phyloP scores from a whole-genome alignment of 2,797 vertebrate species.

The Micrastur ruficollis region DNA sequence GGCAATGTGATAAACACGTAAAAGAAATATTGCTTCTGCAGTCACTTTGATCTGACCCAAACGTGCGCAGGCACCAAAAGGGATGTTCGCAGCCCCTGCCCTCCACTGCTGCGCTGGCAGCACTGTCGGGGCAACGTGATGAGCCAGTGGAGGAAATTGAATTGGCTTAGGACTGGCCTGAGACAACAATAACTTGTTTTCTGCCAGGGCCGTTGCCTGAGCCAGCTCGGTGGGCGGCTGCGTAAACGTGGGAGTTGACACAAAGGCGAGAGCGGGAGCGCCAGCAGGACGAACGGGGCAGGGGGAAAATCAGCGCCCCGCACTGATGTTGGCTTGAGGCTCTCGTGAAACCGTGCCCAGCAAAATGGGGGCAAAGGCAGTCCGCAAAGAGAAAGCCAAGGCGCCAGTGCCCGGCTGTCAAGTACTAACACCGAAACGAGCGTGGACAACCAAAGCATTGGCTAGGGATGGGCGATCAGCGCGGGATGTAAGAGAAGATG shows the following conservation, averaged over 20 bases:
- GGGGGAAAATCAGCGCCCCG: too few species aligned
- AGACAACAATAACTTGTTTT: too few species aligned
- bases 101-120: background rate
- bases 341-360: background rate
- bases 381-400: background rate
- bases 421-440: background rate
- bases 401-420: background rate
- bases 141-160: background rate
- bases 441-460: background rate
- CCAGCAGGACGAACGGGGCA: background rate
- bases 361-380: background rate
- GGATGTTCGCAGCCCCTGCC: background rate
- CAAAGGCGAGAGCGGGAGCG: too few species aligned
- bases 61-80: fast-evolving
- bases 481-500: background rate
- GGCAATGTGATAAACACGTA: fast-evolving
- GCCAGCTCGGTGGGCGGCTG: background rate
- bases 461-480: too few species aligned
- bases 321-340: background rate
- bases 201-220: background rate
- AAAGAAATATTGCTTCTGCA: background rate
- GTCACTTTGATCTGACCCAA: background rate
- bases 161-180: background rate
- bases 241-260: background rate
- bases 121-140: fast-evolving